Evolutionary conservation across 1,140 invertebrate species (phyloP).

Genomic region (Penaeus japonicus): DNA sequence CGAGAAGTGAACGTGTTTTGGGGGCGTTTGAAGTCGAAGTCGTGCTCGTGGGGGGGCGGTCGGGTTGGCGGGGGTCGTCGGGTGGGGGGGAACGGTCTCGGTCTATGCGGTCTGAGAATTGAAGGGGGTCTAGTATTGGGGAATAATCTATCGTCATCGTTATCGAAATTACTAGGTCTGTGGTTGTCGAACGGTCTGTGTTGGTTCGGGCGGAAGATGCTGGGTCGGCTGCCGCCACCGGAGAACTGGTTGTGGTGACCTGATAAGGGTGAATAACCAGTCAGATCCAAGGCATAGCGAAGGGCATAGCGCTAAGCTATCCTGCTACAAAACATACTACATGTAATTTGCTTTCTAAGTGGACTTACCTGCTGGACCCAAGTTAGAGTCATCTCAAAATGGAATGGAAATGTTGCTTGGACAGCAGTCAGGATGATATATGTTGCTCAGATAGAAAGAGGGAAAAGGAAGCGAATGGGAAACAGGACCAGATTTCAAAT

Average conservation of each 20-base stretch:
- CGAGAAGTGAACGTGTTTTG: conserved; percentile 14
- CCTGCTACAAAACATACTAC: too few species aligned
- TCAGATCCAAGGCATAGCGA: too few species aligned
- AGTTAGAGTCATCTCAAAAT: too few species aligned
- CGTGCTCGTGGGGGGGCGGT: neutral
- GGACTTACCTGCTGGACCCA: too few species aligned
- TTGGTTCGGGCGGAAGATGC: neutral
- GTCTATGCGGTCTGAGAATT: conserved; percentile 60
- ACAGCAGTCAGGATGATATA: neutral
- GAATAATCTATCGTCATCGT: conserved; percentile 35
- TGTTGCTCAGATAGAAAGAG: neutral
- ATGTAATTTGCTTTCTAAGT: too few species aligned
- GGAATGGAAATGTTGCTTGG: neutral
- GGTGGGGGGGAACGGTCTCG: conserved; percentile 51
- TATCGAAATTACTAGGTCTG: conserved; percentile 8
- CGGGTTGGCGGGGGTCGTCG: conserved; percentile 50
- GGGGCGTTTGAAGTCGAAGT: conserved; percentile 38
- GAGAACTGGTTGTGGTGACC: conserved; percentile 27
- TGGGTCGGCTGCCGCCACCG: neutral
- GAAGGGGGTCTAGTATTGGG: conserved; percentile 48
- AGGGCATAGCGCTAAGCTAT: too few species aligned
- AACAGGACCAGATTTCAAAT: too few species aligned
- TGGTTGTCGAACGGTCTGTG: conserved; percentile 37
- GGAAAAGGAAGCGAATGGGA: neutral
- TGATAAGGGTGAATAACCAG: conserved; percentile 8